These are phyloP conservation scores for Tenthredo amoena DNA, from an alignment of 2,888 invertebrate species.

Conservation along the genomic window DNA sequence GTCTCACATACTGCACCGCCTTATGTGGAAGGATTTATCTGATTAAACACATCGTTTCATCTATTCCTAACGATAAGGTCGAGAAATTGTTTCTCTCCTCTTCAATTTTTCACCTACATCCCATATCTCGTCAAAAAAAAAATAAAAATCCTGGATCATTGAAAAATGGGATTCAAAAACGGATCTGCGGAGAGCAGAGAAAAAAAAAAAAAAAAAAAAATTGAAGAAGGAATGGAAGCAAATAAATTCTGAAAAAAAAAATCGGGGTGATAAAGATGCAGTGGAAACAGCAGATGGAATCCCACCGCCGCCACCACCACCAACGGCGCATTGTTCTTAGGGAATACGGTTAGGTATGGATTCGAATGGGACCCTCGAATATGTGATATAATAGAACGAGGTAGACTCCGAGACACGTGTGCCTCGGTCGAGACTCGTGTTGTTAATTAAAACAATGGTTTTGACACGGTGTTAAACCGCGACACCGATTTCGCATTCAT, in stretches of 20 bases:
- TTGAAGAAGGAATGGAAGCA: too few species aligned
- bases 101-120: not conserved
- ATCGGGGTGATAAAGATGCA: not conserved
- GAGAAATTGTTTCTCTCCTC: not conserved
- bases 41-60: not conserved
- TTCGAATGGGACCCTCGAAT: not conserved
- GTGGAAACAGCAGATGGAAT: slow-evolving; percentile 26
- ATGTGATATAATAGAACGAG: slow-evolving; percentile 28
- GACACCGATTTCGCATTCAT: slow-evolving; percentile 5
- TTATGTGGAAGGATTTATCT: slow-evolving; percentile 3
- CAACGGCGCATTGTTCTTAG: slow-evolving; percentile 60
- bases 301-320: not conserved
- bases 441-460: slow-evolving; percentile 74
- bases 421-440: slow-evolving; percentile 55
- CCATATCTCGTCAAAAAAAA: not conserved
- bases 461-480: slow-evolving; percentile 39
- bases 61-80: not conserved
- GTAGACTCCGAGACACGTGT: slow-evolving; percentile 61
- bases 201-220: too few species aligned
- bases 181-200: too few species aligned
- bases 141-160: too few species aligned
- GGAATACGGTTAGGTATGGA: not conserved
- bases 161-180: too few species aligned
- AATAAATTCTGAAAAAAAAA: too few species aligned
- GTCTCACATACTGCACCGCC: not conserved